Conservation (phyloP, 2,888 invertebrate species). For the Xestia c-nigrum region DNA sequence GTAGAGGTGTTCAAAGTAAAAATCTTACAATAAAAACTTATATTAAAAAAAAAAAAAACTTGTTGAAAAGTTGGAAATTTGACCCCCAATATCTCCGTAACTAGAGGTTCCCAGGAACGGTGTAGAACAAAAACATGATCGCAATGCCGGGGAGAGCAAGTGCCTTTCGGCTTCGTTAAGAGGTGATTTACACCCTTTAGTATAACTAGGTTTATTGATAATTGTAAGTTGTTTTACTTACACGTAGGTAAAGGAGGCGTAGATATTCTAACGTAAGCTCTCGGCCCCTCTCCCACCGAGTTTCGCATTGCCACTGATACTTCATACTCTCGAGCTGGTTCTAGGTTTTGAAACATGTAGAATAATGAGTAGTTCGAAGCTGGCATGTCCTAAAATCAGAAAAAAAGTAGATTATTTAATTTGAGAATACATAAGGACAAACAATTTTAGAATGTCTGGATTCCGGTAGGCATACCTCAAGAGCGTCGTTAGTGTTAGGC, state of each 20-base stretch:
- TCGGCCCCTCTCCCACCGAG: slow-evolving; percentile 94
- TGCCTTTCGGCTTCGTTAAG: too few species aligned
- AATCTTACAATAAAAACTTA: too few species aligned
- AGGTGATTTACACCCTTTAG: too few species aligned
- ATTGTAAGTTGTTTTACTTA: slow-evolving; percentile 77
- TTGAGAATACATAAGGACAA: neutral
- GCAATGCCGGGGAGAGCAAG: too few species aligned
- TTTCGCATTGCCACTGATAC: slow-evolving; percentile 96
- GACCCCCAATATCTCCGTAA: too few species aligned
- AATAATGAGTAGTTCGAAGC: slow-evolving; percentile 92
- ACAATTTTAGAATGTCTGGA: neutral
- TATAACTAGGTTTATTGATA: neutral
- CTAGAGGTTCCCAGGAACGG: too few species aligned
- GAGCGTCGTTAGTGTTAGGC: slow-evolving; percentile 90
- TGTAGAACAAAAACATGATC: too few species aligned
- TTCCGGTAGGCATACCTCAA: slow-evolving; percentile 90
- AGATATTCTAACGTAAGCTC: slow-evolving; percentile 91
- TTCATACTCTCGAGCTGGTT: slow-evolving; percentile 93
- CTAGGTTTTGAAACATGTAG: slow-evolving; percentile 94
- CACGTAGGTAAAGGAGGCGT: slow-evolving; percentile 93
- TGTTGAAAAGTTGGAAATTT: too few species aligned
- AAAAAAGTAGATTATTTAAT: neutral
- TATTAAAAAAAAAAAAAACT: too few species aligned
- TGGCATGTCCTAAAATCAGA: slow-evolving; percentile 92
- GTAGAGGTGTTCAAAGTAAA: too few species aligned